A percentile compares a stretch with the other conserved stretches of the same genome.
phyloP scores from a whole-genome alignment of 2,888 invertebrate species.

The Cantharis nigra region DNA sequence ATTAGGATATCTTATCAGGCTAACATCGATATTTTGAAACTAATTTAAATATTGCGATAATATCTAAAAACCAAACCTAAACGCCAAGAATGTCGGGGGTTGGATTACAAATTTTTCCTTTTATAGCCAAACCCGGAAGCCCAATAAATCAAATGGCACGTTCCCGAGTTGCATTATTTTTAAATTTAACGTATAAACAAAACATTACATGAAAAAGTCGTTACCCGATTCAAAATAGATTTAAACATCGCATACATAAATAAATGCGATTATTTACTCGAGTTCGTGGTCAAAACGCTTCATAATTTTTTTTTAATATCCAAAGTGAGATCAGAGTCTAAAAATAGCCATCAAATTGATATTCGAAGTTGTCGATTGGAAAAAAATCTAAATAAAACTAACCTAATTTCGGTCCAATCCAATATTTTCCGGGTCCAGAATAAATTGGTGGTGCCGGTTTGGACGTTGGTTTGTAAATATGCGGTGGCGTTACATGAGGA shows the following conservation, averaged over 20 bases:
- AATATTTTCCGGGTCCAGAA: slow-evolving; percentile 25
- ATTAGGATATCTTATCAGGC: background rate
- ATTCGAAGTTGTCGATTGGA: background rate
- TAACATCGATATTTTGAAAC: background rate
- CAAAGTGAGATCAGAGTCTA: background rate
- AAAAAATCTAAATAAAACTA: slow-evolving; percentile 8
- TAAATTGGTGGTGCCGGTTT: slow-evolving; percentile 25
- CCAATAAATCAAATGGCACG: background rate
- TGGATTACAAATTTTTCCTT: background rate
- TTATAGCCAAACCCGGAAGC: background rate
- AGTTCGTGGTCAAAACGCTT: background rate
- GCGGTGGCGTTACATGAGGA: background rate
- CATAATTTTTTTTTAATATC: background rate
- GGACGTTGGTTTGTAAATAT: background rate
- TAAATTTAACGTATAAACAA: background rate
- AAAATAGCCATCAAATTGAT: background rate
- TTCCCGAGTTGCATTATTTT: background rate
- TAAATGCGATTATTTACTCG: background rate
- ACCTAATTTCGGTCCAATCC: slow-evolving; percentile 30
- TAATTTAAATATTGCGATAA: background rate
- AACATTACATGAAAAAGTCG: background rate
- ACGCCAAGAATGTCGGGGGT: background rate
- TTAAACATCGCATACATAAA: background rate
- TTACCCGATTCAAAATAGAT: background rate
- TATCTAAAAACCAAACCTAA: background rate